Conservation (phyloP, 1,140 invertebrate genomes). For the Drosophila auraria region DNA sequence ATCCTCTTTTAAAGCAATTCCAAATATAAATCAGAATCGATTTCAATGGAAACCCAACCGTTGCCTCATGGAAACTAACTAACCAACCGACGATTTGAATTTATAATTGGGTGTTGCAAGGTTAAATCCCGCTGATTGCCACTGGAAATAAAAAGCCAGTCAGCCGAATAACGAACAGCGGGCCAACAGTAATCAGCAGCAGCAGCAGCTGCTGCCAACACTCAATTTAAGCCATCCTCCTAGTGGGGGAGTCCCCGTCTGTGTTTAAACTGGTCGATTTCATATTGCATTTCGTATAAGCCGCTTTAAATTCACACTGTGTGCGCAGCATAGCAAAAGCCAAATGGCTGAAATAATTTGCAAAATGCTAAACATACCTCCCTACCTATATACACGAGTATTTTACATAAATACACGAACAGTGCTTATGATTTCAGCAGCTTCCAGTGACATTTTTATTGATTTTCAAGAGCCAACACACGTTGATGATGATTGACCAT, state of each 20-base stretch:
- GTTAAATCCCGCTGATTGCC: constrained; percentile 23
- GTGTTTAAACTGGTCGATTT: constrained; percentile 39
- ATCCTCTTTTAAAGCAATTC: neutral
- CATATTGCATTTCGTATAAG: constrained; percentile 42
- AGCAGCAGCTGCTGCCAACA: constrained; percentile 13
- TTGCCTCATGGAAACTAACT: constrained; percentile 14
- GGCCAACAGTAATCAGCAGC: constrained; percentile 22
- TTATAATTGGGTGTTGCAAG: constrained; percentile 35
- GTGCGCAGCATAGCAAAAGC: constrained; percentile 23
- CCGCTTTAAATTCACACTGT: constrained; percentile 38
- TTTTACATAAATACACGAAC: constrained; percentile 20
- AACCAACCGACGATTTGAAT: constrained; percentile 20
- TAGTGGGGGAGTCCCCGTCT: constrained; percentile 9
- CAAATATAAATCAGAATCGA: constrained; percentile 8
- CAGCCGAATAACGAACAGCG: constrained; percentile 11
- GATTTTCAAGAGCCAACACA: constrained; percentile 33
- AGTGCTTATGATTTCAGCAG: constrained; percentile 6
- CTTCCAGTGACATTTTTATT: constrained; percentile 30
- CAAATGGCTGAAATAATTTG: constrained; percentile 29
- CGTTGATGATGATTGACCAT: constrained; percentile 11
- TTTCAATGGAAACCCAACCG: constrained; percentile 9
- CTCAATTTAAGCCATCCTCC: constrained; percentile 27
- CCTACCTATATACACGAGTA: neutral
- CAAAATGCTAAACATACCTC: constrained; percentile 1
- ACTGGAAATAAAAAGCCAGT: constrained; percentile 17